Evolutionary conservation across 2,113 vertebrate genomes (phyloP), one percentile per base, ranked within the genome.

Genomic region (Azemiops feae): DNA sequence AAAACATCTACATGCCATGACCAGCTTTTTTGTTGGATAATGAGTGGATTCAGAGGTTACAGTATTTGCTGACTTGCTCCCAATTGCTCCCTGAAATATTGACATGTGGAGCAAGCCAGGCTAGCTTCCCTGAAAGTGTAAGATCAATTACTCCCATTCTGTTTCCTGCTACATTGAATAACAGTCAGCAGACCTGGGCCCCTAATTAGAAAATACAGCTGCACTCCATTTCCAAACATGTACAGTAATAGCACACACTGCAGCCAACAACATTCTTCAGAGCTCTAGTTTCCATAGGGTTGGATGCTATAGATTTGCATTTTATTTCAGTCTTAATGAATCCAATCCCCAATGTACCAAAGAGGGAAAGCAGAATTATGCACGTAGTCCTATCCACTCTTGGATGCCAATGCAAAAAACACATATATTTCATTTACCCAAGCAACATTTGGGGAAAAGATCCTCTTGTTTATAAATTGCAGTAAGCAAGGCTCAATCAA

Each of bases 181-280:
- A 89, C 43, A 86, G 54, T 53, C 92, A 90, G 58, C n/a, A 90
- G 54, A 93, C 88, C 14, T 55, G 58, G 54, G 88, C 30, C 88
- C 74, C 30, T 90, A 58, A 89, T 89, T 90, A 93, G 69, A 86
- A 86, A 93, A 58, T 52, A 93, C 69, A 93, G 92, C 92, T 93
- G 89, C 64, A 89, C 60, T 93, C 23, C 88, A 93, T 93, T 90
- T 93, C 88, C 92, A 86, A 52, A 90, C 9, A 22, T 90, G 45
- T 86, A 60, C 74, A 86, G 43, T 30, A 90, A 86, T 60, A 90
- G 85, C 54, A 90, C 14, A 85, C 23, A n/a, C 5, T 60, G 74
- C 54, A 86, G 74, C 88, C 74, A 60, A 86, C 8, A 81, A 58
- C 88, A 52, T 57, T 60, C n/a, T 90, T 90, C 34, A 52, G 81